Percentiles rank a stretch among this genome's conserved stretches.
These are phyloP conservation scores for Aphelocoma californica DNA, from an alignment of 2,797 vertebrate species.

Conservation along the genomic window DNA sequence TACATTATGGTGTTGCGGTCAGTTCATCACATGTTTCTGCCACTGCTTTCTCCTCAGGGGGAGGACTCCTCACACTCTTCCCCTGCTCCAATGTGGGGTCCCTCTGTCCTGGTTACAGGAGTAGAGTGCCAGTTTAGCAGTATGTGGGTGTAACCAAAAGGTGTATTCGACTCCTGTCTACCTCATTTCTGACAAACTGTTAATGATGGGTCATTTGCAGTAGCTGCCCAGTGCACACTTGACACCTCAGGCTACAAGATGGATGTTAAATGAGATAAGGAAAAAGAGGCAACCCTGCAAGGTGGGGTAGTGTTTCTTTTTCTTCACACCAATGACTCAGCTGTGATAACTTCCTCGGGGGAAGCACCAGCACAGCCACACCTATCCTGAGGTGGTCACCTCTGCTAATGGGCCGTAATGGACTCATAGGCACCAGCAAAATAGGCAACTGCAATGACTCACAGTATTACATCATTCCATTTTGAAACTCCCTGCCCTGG, in stretches of 20 bases:
- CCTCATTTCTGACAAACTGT: background rate
- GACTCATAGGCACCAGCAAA: background rate
- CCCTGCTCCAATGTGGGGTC: background rate
- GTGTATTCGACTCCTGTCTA: background rate
- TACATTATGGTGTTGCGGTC: background rate
- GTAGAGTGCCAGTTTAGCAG: background rate
- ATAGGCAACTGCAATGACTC: background rate
- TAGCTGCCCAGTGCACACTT: background rate
- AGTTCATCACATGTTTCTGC: background rate
- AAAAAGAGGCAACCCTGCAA: background rate
- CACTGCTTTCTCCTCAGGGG: background rate
- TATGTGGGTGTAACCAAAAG: background rate
- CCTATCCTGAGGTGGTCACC: background rate
- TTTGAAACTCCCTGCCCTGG: background rate
- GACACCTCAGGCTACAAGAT: background rate
- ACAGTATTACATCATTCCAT: background rate
- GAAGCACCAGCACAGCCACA: background rate
- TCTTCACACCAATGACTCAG: background rate
- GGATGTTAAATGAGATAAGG: background rate
- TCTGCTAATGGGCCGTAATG: background rate
- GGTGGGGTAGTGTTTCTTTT: background rate
- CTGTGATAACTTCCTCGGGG: background rate
- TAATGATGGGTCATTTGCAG: background rate
- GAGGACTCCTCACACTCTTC: background rate
- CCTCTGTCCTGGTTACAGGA: background rate